Base-by-base conservation (phyloP, 2,888 invertebrate genomes). In the Pristionchus japonicus region DNA sequence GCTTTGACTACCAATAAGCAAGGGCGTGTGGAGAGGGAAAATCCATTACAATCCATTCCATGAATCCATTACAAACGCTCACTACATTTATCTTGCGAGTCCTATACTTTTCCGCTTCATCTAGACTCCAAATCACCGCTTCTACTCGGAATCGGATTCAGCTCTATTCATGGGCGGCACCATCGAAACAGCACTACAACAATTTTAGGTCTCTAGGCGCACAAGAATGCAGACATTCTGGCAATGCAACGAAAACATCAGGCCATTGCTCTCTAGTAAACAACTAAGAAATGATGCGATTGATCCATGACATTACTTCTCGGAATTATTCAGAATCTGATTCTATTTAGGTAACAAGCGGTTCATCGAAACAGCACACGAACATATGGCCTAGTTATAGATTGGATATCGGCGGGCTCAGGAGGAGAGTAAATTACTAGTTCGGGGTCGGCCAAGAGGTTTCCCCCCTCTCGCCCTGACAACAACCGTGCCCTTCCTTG, bases 401-500 rank as follows among this genome's bases (percentile, higher is more conserved):
- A n/a, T n/a, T n/a, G n/a, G n/a, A n/a, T n/a, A n/a, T n/a, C n/a
- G n/a, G n/a, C n/a, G n/a, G n/a, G n/a, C n/a, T n/a, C n/a, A n/a
- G n/a, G 52, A 61, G 3, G 64, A 31, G 64, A 64, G 57, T 64
- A 64, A 64, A 64, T 64, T 70, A 37, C 70, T 70, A 70, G 70
- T n/a, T 70, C 37, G 20, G 7, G n/a, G 57, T n/a, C n/a, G n/a
- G 70, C 70, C 70, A 20, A 57, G 23, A 40, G 20, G 23, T n/a
- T 17, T 6, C n/a, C 40, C 80, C 47, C 9, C 34, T 80, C 37
- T 80, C 80, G 2, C 31, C 80, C 80, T 80, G 31, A 49, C 80
- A 80, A 80, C 80, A 80, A 80, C 43, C 80, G 37, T 80, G 43
- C 47, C n/a, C 80, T 70, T 34, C 31, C 15, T 37, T 37, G 37